These are phyloP conservation scores for Lontra canadensis DNA, from an alignment of 2,113 vertebrate genomes.

Conservation along the genomic window DNA sequence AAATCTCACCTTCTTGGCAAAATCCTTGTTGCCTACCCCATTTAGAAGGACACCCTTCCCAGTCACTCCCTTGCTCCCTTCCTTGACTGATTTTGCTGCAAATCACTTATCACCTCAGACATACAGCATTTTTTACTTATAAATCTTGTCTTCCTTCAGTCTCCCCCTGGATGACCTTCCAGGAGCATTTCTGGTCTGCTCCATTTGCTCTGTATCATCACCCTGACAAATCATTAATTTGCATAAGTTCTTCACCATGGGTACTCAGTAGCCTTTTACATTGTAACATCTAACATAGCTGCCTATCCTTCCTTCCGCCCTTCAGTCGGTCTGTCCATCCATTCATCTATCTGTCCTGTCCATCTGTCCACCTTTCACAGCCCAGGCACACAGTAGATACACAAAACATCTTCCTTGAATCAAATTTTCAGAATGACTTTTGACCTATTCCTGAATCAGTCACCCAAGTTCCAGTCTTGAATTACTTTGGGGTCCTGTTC, in stretches of 20 bases:
- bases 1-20: not conserved
- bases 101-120: not conserved
- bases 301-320: not conserved
- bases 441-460: not conserved
- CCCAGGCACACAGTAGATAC: not conserved
- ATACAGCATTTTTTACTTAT: not conserved
- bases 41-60: not conserved
- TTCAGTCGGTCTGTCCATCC: not conserved
- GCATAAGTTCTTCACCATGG: not conserved
- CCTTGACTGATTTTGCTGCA: conserved; percentile 15
- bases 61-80: not conserved
- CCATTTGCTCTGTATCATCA: not conserved
- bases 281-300: not conserved
- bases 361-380: not conserved
- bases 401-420: not conserved
- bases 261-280: not conserved
- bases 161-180: not conserved
- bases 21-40: not conserved
- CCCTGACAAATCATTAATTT: not conserved
- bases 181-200: not conserved
- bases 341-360: not conserved
- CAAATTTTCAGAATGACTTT: conserved; percentile 7
- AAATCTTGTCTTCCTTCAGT: not conserved
- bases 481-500: not conserved
- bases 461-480: not conserved